Base-by-base conservation (phyloP, 2,888 invertebrate genomes). In the Lordiphosa fenestrarum region DNA sequence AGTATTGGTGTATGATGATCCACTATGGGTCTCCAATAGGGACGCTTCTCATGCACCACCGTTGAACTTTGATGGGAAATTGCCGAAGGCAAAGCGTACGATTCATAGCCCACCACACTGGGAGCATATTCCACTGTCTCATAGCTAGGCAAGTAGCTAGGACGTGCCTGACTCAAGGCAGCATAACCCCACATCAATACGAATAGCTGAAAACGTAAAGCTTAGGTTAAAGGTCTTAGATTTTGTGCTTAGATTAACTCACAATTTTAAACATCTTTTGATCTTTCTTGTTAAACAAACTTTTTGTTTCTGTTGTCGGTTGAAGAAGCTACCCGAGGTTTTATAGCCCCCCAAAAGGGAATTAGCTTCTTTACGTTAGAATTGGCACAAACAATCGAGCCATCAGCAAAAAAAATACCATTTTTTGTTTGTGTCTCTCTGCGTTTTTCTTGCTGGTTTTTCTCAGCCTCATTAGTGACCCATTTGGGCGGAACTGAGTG, bases 31-130 rank as follows among this genome's bases (percentile, higher is more conserved):
- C 87, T 74, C 58, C 87, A 69, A 36, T 87, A 88, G 12, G 88
- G 88, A 47, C 89, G 86, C 57, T 88, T 88, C 69, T 88, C 88
- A 48, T 88, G 88, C 12, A 88, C 86, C 64, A 88, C 87, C 10
- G 88, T 88, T 40, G 88, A 88, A 55, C 88, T 88, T 63, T 88
- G 88, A 58, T 88, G 88, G 7, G 88, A 88, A 4, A 88, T 71
- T 2, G 88, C 88, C 0, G 88, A 80, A 6, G 88, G 88, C 52
- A 86, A 15, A 0, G 76, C 71, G 21, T 77, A 60, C 0, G 83
- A 56, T 12, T 85, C 77, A 25, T 88, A 88, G 4, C 88, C 88
- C 5, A 88, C 59, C 10, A 88, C 55, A 3, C 85, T 80, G 6
- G 88, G 89, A 6, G 84, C 74, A 49, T 87, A 78, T 23, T 83